Evolutionary conservation across 2,797 vertebrate species (phyloP), one percentile per base, ranked within the genome.

Genomic region (Argya squamiceps): DNA sequence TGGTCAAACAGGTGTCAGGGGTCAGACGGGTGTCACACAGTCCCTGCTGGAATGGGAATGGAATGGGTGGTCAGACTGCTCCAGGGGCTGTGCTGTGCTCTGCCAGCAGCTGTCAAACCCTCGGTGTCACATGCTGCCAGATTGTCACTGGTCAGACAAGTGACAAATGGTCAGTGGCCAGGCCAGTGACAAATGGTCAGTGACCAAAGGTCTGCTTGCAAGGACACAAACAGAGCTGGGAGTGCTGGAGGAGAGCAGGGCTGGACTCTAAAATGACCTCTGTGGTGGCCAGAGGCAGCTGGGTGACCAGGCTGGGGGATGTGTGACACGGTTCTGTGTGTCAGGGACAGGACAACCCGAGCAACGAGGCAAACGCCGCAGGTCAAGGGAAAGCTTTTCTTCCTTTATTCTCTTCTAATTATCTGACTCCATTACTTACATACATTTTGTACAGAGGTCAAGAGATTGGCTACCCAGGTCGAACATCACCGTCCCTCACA

Each of bases 201-300:
- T 60, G 63, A 52, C 41, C 60, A 47, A 7, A 41, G n/a, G 2
- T 12, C 47, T 7, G 0, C 36, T n/a, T 3, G 23, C 5, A 2
- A 46, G 79, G 88, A 6, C 37, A 2, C 9, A 1, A 1, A 0
- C 3, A 5, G 23, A 6, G 0, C 36, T 34, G 9, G 49, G 44
- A 29, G 47, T 0, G 49, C 64, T 5, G 69, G 36, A 3, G 44
- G 1, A 22, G 46, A 3, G 6, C 0, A 23, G 60, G 84, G 60
- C 75, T 8, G 4, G 52, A 2, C 63, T 67, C 53, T 30, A 15
- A 4, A 6, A 8, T 6, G 50, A 41, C 55, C 74, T 49, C 30
- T 34, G 85, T 15, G 85, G 3, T 44, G 11, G 4, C 27, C 70
- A 67, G 60, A 39, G 49, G 3, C 34, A 10, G 58, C 49, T 46